phyloP scores from a whole-genome alignment of 2,797 vertebrate species.

The Macrochelys suwanniensis region DNA sequence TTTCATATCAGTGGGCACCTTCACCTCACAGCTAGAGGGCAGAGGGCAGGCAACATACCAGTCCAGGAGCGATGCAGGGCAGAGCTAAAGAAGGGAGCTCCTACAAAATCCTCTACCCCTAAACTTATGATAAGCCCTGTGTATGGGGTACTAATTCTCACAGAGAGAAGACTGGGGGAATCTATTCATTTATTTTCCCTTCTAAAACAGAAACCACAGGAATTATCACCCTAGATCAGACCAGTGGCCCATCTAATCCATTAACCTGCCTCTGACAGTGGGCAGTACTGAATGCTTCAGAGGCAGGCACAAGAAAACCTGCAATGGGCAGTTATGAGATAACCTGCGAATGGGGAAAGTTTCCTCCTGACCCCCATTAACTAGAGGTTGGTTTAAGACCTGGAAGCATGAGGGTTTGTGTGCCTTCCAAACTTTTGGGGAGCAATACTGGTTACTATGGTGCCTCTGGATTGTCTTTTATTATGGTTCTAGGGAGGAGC shows the following conservation, averaged over 20 bases:
- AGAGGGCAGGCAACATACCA: background rate
- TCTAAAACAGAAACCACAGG: background rate
- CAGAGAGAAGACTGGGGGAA: background rate
- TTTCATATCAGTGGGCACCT: background rate
- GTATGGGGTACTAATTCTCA: background rate
- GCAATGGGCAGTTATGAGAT: background rate
- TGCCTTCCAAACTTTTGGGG: background rate
- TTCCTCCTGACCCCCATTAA: background rate
- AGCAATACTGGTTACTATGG: background rate
- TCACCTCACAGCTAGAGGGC: background rate
- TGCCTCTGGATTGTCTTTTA: background rate
- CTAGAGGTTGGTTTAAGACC: background rate
- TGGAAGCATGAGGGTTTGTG: background rate
- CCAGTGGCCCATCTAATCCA: accelerated
- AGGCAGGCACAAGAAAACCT: background rate
- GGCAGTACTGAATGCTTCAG: background rate
- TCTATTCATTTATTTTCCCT: background rate
- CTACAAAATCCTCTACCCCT: background rate
- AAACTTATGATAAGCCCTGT: background rate
- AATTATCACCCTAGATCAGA: background rate
- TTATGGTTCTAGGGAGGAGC: background rate
- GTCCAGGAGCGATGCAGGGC: background rate
- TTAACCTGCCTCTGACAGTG: background rate
- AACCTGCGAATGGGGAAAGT: background rate
- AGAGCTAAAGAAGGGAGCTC: background rate